Evolutionary conservation across 2,888 invertebrate species (phyloP).

Genomic region (Eulithis prunata): DNA sequence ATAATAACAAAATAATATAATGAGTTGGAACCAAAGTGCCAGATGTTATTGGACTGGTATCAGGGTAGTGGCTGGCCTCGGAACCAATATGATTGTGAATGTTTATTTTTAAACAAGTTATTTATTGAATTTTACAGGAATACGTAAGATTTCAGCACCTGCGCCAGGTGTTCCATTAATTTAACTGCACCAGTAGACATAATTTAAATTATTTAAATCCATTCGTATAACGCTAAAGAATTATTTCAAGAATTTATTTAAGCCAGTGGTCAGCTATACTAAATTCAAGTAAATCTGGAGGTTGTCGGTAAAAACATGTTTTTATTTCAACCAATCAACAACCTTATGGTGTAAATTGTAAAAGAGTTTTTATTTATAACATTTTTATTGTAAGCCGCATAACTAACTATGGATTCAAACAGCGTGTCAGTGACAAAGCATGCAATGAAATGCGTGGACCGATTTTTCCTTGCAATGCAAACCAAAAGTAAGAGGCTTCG

Average conservation of each 20-base stretch:
- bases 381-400: not conserved
- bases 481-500: conserved; percentile 77
- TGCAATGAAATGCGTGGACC: conserved; percentile 47
- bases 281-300: no score
- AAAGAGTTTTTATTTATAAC: no score
- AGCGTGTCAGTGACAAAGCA: conserved; percentile 27
- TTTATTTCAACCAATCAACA: no score
- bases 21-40: conserved; percentile 52
- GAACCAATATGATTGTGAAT: conserved; percentile 50
- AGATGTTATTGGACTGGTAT: conserved; percentile 52
- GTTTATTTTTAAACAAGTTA: conserved; percentile 47
- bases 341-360: no score
- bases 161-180: conserved; percentile 17
- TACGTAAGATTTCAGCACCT: conserved; percentile 28
- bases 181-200: no score
- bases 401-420: conserved; percentile 4
- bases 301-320: no score
- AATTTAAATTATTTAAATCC: no score
- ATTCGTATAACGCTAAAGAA: no score
- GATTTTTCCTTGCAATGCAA: conserved; percentile 59
- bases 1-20: conserved; percentile 39
- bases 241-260: no score
- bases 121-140: conserved; percentile 45
- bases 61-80: conserved; percentile 54
- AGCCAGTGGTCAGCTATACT: no score